Conservation (phyloP, 2,888 invertebrate genomes). For the Stenoptilia bipunctidactyla region DNA sequence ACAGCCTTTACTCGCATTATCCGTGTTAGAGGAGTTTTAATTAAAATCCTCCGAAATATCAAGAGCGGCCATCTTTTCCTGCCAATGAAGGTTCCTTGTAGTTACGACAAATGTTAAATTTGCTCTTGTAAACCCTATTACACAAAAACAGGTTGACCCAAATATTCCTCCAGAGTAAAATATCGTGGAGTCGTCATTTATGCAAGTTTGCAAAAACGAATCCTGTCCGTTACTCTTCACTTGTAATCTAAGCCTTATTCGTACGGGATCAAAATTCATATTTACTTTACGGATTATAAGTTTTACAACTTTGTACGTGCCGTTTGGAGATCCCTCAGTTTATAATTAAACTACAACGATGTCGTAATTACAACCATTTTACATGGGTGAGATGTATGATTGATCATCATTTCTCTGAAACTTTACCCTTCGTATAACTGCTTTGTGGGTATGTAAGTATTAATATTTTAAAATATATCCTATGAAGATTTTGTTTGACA, state of each 20-base stretch:
- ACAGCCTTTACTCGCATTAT: conserved; percentile 38
- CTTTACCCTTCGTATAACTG: no score
- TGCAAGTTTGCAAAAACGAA: conserved; percentile 65
- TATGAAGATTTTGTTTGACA: no score
- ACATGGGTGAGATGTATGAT: neutral
- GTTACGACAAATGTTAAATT: conserved; percentile 60
- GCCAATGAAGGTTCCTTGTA: conserved; percentile 48
- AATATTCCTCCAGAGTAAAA: conserved; percentile 60
- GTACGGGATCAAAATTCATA: neutral
- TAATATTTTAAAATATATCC: no score
- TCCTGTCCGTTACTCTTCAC: conserved; percentile 23
- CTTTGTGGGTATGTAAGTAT: no score
- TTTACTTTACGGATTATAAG: neutral
- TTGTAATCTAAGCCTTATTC: neutral
- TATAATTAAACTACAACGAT: conserved; percentile 37
- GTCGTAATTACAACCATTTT: neutral
- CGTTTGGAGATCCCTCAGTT: conserved; percentile 38
- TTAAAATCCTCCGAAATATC: conserved; percentile 59
- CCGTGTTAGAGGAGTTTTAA: conserved; percentile 59
- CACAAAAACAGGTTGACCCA: conserved; percentile 68
- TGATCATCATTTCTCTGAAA: neutral
- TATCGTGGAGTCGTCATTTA: conserved; percentile 60
- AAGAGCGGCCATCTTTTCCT: conserved; percentile 53
- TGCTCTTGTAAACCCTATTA: conserved; percentile 63
- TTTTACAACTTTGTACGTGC: conserved; percentile 39